Percentiles rank a stretch among this genome's conserved stretches.
Conservation (phyloP, 2,888 invertebrate genomes). For the Acanthosoma haemorrhoidale region DNA sequence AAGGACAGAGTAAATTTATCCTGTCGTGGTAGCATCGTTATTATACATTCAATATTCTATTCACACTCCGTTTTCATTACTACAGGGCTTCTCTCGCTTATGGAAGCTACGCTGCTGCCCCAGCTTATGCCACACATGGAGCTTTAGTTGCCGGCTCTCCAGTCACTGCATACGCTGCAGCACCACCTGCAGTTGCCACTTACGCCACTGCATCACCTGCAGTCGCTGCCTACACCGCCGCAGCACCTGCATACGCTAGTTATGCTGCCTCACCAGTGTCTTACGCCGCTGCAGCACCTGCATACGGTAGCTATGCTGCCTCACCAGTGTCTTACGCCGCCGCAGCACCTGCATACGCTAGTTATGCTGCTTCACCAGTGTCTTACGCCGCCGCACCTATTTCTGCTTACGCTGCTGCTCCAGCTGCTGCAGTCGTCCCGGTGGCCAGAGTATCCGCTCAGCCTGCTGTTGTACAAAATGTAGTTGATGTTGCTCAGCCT, state of each 20-base stretch:
- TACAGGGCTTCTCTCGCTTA: neutral
- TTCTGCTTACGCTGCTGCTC: slow-evolving; percentile 44
- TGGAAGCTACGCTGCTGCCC: slow-evolving; percentile 8
- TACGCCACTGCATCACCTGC: slow-evolving; percentile 25
- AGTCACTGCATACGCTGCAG: slow-evolving; percentile 33
- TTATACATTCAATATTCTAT: too few relatives aligned
- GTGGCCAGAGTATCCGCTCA: slow-evolving; percentile 52
- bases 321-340: slow-evolving; percentile 1
- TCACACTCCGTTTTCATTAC: too few relatives aligned
- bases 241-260: neutral
- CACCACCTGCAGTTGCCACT: slow-evolving; percentile 23
- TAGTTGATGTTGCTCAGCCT: slow-evolving; percentile 56
- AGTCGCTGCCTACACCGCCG: slow-evolving; percentile 13
- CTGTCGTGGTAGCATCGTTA: too few relatives aligned
- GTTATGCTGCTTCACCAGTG: slow-evolving; percentile 26
- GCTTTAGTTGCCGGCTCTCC: slow-evolving; percentile 16
- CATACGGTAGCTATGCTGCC: slow-evolving; percentile 31
- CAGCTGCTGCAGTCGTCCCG: slow-evolving; percentile 48
- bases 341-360: slow-evolving; percentile 4
- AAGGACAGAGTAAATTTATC: too few relatives aligned
- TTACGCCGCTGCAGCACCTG: slow-evolving; percentile 20
- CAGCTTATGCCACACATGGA: slow-evolving; percentile 22
- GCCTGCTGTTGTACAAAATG: slow-evolving; percentile 52
- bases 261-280: slow-evolving; percentile 15
- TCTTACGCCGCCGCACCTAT: slow-evolving; percentile 31